Conservation (phyloP, 2,797 vertebrate genomes). For the Amblyraja radiata region DNA sequence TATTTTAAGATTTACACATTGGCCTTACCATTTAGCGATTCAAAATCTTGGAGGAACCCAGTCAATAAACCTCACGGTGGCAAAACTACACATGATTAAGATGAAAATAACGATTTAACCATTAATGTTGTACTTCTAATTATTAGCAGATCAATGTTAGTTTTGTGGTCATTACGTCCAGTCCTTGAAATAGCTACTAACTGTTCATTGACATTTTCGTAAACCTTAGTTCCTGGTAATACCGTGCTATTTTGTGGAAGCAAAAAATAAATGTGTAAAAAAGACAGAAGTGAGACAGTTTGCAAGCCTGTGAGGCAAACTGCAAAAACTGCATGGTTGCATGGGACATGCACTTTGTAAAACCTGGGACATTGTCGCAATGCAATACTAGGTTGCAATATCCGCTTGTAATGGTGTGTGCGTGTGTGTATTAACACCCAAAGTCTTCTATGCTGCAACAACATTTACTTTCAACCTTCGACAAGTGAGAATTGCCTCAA, state of each 20-base stretch:
- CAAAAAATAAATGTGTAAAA: background rate
- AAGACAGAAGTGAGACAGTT: background rate
- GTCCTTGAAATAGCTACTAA: background rate
- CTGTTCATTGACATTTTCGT: background rate
- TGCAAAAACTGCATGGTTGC: background rate
- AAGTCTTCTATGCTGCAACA: background rate
- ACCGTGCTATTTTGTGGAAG: background rate
- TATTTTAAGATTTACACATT: background rate
- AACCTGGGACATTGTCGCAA: background rate
- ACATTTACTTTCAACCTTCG: background rate
- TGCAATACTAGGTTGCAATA: background rate
- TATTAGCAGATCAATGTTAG: background rate
- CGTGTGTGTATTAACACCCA: background rate
- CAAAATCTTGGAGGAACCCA: background rate
- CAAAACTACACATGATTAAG: background rate
- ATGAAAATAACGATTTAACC: background rate
- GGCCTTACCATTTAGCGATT: background rate
- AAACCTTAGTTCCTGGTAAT: background rate
- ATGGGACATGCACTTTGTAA: slow-evolving; percentile 5
- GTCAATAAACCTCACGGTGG: background rate
- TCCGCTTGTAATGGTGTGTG: background rate
- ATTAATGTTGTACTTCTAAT: background rate
- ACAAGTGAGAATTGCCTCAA: background rate
- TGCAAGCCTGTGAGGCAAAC: background rate
- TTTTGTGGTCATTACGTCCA: background rate